Evolutionary conservation across 2,113 vertebrate genomes (phyloP).

Genomic region (Hemibates koningsi): DNA sequence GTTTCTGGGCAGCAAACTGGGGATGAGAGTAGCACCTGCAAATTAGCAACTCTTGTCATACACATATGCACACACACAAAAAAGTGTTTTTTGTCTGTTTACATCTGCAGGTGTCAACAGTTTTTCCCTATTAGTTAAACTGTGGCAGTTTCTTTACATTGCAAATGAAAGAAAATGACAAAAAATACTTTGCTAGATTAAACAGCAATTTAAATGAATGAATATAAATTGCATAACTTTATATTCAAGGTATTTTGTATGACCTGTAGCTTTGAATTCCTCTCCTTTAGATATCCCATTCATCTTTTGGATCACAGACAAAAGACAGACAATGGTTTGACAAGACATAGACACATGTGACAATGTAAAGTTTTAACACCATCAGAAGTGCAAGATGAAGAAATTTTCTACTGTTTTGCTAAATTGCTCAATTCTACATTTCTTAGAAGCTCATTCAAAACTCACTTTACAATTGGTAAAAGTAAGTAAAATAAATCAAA

Average conservation of each 20-base stretch:
- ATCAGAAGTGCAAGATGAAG: background rate
- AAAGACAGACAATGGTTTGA: background rate
- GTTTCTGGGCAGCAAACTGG: background rate
- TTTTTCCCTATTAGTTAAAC: background rate
- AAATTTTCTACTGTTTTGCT: background rate
- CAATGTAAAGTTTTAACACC: background rate
- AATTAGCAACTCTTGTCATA: background rate
- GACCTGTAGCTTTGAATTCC: background rate
- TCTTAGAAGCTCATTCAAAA: background rate
- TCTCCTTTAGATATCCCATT: background rate
- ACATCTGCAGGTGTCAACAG: background rate
- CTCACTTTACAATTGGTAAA: background rate
- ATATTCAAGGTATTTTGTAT: background rate
- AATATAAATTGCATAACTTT: background rate
- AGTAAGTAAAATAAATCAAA: background rate
- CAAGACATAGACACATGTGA: background rate
- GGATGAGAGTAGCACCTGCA: constrained; percentile 11
- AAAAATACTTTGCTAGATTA: background rate
- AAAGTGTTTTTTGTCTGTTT: background rate
- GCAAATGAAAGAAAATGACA: background rate
- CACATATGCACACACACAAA: background rate
- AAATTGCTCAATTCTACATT: background rate
- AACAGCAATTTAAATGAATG: background rate
- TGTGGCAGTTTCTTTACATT: background rate
- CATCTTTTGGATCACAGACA: constrained; percentile 2